A percentile compares a stretch with the other conserved stretches of the same genome.
Conservation (phyloP, 2,888 invertebrate species). For the Euzophera pinguis region DNA sequence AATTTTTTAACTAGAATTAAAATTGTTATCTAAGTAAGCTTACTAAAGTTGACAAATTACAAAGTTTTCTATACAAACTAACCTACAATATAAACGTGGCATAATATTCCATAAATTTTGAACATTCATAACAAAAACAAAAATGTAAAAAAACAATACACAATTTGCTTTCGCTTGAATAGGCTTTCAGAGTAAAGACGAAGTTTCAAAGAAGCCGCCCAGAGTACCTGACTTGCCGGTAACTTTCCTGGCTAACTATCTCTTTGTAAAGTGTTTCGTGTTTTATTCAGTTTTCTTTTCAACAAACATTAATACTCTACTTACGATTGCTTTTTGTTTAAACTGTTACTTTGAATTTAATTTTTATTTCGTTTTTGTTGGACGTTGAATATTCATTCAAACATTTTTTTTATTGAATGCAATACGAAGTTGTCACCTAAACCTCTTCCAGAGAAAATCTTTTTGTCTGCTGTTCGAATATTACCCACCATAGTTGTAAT, state of each 20-base stretch:
- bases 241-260: conserved; percentile 1
- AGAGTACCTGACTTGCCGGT: neutral
- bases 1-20: too few relatives aligned
- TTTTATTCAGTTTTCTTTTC: neutral
- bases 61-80: too few relatives aligned
- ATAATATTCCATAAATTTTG: neutral
- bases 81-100: neutral
- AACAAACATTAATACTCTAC: neutral
- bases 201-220: conserved; percentile 2
- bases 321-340: neutral
- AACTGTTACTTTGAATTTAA: neutral
- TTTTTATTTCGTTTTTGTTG: too few relatives aligned
- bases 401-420: too few relatives aligned
- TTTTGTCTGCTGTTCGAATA: too few relatives aligned
- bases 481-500: too few relatives aligned
- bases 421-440: too few relatives aligned
- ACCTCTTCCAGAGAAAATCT: too few relatives aligned
- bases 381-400: too few relatives aligned
- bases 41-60: too few relatives aligned
- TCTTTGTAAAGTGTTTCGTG: neutral
- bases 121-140: conserved; percentile 1
- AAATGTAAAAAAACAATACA: neutral
- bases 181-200: neutral
- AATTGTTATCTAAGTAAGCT: too few relatives aligned
- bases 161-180: neutral